A percentile compares a stretch with the other conserved stretches of the same genome.
phyloP scores from a whole-genome alignment of 2,113 vertebrate genomes.

The Antennarius striatus region DNA sequence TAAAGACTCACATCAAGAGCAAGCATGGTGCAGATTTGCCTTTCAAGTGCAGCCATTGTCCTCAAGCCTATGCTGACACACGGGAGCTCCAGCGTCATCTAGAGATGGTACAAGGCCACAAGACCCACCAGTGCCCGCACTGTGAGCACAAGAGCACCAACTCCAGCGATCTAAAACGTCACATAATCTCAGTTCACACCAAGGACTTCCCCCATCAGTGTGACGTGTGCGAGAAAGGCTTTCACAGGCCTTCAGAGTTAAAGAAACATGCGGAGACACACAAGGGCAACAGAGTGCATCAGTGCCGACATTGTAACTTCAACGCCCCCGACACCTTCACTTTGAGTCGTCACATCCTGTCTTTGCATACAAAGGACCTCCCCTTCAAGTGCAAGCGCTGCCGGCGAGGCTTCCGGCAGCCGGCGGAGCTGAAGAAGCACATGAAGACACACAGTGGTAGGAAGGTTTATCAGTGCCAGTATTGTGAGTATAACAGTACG shows the following conservation, averaged over 20 bases:
- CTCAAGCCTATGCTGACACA: constrained; percentile 93
- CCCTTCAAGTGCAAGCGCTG: constrained; percentile 99
- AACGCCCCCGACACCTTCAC: constrained; percentile 97
- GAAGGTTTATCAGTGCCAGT: constrained; percentile 99
- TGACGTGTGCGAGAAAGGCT: constrained; percentile 98
- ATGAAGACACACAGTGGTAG: constrained; percentile 99
- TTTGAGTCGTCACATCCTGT: constrained; percentile 96
- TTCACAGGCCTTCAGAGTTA: constrained; percentile 96
- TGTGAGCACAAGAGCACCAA: constrained; percentile 99
- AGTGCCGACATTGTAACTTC: constrained; percentile 99
- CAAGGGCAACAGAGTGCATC: constrained; percentile 96
- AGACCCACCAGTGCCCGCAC: constrained; percentile 97
- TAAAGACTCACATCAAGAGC: constrained; percentile 99
- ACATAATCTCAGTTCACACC: constrained; percentile 98
- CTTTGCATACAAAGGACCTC: constrained; percentile 97
- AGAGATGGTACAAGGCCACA: constrained; percentile 96
- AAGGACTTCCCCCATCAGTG: constrained; percentile 99
- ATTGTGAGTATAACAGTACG: constrained; percentile 98
- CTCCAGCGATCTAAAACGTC: constrained; percentile 97
- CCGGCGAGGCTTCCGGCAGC: constrained; percentile 94
- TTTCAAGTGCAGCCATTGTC: constrained; percentile 96
- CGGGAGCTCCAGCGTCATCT: constrained; percentile 92
- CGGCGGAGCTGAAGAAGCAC: constrained; percentile 97
- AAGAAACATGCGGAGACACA: constrained; percentile 97
- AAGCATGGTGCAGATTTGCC: constrained; percentile 93